Conservation (phyloP, 2,113 vertebrate species). For the Chaenogobius annularis region DNA sequence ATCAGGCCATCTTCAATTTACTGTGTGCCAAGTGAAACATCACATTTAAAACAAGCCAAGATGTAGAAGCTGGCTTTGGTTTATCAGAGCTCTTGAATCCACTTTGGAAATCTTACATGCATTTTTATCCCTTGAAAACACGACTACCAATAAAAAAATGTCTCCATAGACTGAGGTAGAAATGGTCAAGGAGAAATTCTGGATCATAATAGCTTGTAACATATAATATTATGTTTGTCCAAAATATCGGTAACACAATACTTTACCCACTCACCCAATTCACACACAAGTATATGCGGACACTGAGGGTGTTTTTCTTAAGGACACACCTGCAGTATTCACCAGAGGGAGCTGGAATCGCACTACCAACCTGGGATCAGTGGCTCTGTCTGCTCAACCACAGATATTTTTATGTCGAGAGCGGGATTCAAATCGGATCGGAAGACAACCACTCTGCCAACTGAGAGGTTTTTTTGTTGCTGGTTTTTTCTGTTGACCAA, state of each 20-base stretch:
- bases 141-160: background rate
- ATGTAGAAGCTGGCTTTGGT: conserved; percentile 26
- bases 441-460: too few relatives aligned
- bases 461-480: too few relatives aligned
- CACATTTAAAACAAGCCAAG: conserved; percentile 29
- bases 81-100: conserved; percentile 11
- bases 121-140: background rate
- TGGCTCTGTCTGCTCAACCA: too few relatives aligned
- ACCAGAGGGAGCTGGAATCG: too few relatives aligned
- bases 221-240: background rate
- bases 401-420: too few relatives aligned
- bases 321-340: too few relatives aligned
- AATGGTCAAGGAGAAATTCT: background rate
- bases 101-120: conserved; percentile 1
- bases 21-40: conserved; percentile 26
- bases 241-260: background rate
- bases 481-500: too few relatives aligned
- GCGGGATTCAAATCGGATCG: too few relatives aligned
- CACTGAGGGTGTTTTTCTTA: too few relatives aligned
- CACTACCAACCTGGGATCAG: too few relatives aligned
- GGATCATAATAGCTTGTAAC: background rate
- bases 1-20: conserved; percentile 43
- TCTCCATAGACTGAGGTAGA: background rate
- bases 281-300: too few relatives aligned
- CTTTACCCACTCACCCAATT: too few relatives aligned